Conservation (phyloP, 2,797 vertebrate species). For the Aselliscus stoliczkanus region DNA sequence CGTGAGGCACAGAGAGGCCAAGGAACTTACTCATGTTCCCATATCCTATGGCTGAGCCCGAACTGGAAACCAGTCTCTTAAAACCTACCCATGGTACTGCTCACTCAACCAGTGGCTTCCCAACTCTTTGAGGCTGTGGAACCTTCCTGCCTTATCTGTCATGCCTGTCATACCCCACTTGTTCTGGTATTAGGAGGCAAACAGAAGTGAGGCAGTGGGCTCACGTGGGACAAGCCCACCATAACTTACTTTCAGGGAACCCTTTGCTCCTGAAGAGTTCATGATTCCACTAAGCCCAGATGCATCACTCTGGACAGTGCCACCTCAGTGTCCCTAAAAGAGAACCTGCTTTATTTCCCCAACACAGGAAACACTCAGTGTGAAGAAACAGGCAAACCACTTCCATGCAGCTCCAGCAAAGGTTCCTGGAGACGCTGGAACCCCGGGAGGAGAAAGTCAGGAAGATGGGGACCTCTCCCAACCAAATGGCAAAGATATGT, state of each 20-base stretch:
- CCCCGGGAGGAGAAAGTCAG: not conserved
- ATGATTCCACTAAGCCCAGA: not conserved
- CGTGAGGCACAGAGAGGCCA: not conserved
- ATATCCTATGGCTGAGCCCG: not conserved
- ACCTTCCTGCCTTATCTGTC: not conserved
- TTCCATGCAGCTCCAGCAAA: not conserved
- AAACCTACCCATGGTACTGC: not conserved
- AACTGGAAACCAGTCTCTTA: not conserved
- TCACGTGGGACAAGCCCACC: not conserved
- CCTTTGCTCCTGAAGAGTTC: not conserved
- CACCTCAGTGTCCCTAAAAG: not conserved
- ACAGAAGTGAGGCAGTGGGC: not conserved
- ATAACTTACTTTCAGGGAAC: not conserved
- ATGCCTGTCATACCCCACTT: accelerated
- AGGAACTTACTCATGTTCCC: not conserved
- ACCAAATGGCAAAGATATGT: not conserved
- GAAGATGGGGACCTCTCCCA: not conserved
- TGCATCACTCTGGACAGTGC: not conserved
- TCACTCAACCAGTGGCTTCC: not conserved
- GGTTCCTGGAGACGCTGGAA: not conserved
- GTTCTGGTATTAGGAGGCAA: not conserved
- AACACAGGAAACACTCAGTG: too few species aligned
- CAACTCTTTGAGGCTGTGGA: not conserved
- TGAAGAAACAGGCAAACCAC: not conserved
- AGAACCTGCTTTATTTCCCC: not conserved